These are phyloP conservation scores for Geopemphigus sp. DNA, from an alignment of 1,140 invertebrate species.

Conservation along the genomic window DNA sequence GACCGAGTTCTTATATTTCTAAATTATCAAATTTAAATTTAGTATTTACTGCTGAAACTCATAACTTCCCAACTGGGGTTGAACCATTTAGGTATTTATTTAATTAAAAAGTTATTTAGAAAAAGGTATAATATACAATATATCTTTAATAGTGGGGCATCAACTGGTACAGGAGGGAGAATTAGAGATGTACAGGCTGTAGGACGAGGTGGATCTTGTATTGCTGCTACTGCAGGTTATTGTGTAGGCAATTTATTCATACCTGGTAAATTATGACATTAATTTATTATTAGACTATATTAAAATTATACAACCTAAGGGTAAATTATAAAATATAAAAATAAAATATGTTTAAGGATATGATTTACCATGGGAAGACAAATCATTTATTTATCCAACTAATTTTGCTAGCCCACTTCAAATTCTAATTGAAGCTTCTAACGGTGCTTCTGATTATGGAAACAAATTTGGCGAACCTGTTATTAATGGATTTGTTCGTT, in stretches of 20 bases:
- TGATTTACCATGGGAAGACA: slow-evolving; percentile 82
- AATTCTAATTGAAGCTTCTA: slow-evolving; percentile 90
- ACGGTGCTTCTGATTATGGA: slow-evolving; percentile 97
- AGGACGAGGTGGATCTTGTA: slow-evolving; percentile 85
- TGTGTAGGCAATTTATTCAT: slow-evolving; percentile 89
- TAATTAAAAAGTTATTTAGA: slow-evolving; percentile 8
- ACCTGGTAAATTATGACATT: slow-evolving; percentile 64
- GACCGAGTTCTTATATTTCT: slow-evolving; percentile 65
- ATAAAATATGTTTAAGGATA: slow-evolving; percentile 62
- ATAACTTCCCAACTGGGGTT: slow-evolving; percentile 97
- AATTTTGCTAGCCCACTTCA: slow-evolving; percentile 89
- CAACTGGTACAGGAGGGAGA: slow-evolving; percentile 92
- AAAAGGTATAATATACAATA: background rate
- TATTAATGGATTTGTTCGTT: slow-evolving; percentile 84
- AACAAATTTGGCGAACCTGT: slow-evolving; percentile 99
- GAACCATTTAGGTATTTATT: slow-evolving; percentile 72
- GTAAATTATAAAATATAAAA: background rate
- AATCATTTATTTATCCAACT: slow-evolving; percentile 70
- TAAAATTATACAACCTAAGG: too few relatives aligned
- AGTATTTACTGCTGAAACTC: slow-evolving; percentile 98
- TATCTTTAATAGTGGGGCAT: slow-evolving; percentile 76
- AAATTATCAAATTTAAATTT: slow-evolving; percentile 73
- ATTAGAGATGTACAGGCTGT: slow-evolving; percentile 93
- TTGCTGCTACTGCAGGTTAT: slow-evolving; percentile 95
- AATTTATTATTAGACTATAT: background rate